phyloP scores from a whole-genome alignment of 2,113 vertebrate genomes.

The Corythoichthys haematopterus region DNA sequence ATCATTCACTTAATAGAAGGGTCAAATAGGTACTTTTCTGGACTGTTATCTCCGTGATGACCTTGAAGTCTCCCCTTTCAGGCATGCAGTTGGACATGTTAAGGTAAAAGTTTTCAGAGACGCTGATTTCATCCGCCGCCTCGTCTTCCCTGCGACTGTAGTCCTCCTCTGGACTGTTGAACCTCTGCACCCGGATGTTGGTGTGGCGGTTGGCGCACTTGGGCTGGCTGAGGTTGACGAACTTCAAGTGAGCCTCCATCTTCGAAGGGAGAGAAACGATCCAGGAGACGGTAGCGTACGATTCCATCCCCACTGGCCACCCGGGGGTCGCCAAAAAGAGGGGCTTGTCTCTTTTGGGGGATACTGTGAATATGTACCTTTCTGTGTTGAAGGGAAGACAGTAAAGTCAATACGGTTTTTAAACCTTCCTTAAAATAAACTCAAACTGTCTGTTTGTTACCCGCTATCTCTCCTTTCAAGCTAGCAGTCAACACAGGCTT shows the following conservation, averaged over 20 bases:
- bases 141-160: slow-evolving; percentile 78
- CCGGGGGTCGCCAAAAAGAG: slow-evolving; percentile 78
- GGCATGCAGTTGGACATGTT: slow-evolving; percentile 88
- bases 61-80: slow-evolving; percentile 56
- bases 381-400: slow-evolving; percentile 62
- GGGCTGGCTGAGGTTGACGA: slow-evolving; percentile 71
- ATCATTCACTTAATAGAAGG: background rate
- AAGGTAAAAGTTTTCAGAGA: slow-evolving; percentile 79
- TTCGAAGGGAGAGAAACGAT: slow-evolving; percentile 69
- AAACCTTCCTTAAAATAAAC: background rate
- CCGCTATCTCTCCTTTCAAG: slow-evolving; percentile 75
- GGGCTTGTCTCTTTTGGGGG: slow-evolving; percentile 57
- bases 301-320: slow-evolving; percentile 72
- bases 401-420: background rate
- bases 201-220: slow-evolving; percentile 71
- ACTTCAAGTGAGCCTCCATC: slow-evolving; percentile 71
- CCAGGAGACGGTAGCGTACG: slow-evolving; percentile 80
- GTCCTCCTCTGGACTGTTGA: slow-evolving; percentile 26
- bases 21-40: slow-evolving; percentile 17
- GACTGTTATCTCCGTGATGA: slow-evolving; percentile 75
- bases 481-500: slow-evolving; percentile 67
- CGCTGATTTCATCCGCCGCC: slow-evolving; percentile 53
- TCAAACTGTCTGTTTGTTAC: slow-evolving; percentile 53
- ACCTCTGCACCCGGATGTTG: slow-evolving; percentile 67
- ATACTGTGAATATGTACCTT: slow-evolving; percentile 77